Base-by-base conservation (phyloP, 2,888 invertebrate genomes). In the Himalopsyche japonica region DNA sequence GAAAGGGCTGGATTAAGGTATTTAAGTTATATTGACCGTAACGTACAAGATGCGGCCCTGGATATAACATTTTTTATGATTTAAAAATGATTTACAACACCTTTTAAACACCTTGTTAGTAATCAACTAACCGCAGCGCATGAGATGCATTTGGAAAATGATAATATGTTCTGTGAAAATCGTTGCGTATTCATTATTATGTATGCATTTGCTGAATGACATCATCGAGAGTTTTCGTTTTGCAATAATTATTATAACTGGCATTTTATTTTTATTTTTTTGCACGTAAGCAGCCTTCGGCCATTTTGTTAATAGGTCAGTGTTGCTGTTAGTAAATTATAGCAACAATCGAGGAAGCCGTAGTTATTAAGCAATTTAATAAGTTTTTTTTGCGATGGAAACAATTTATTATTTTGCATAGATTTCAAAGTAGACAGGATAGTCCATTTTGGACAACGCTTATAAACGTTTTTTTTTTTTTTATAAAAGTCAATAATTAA, bases 291-390 rank as follows among this genome's bases (percentile, higher is more conserved):
- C 30, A 43, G 76, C 48, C 43, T 32, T 27, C 48, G 32, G 47
- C 76, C 76, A 48, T 70, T 57, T 81, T 81, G 20, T 81, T 76
- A 37, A 81, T 81, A 43, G 80, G 80, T 81, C 80, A 81, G 70
- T 70, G 80, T 43, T 64, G 80, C 64, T 12, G 15, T 70, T 1
- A 27, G 70, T 70, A 70, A 70, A 70, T 70, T 27, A 70, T 27
- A 70, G 27, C 70, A 70, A 70, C 24, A 70, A 70, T 10, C 70
- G 70, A 70, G 70, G 70, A 70, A 70, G 70, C 70, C 12, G 70
- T 70, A 70, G 70, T 70, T 70, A 70, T 30, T 30, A 70, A 70
- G 70, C 27, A 15, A 70, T 70, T 70, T 70, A 27, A 12, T 64
- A n/a, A n/a, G 10, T 27, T 70, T 70, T 64, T 24, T 70, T 27